These are phyloP conservation scores for Belonocnema kinseyi DNA, from an alignment of 1,140 invertebrate species.

Conservation along the genomic window DNA sequence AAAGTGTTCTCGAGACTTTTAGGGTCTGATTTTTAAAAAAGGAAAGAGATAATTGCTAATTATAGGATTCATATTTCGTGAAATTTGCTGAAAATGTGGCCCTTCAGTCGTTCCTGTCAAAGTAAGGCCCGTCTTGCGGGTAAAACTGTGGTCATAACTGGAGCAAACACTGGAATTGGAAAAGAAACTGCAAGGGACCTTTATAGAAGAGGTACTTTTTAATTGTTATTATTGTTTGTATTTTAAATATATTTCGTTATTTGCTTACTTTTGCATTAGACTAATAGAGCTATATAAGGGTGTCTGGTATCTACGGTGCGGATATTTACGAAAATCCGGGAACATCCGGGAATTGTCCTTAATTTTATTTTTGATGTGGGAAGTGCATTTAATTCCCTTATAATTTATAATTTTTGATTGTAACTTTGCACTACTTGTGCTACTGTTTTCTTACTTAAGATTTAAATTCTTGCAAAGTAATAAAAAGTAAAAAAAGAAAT, in stretches of 20 bases:
- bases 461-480: background rate
- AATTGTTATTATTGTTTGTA: slow-evolving; percentile 4
- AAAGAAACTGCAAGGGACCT: slow-evolving; percentile 89
- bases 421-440: too few relatives aligned
- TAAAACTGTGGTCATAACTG: slow-evolving; percentile 89
- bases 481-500: background rate
- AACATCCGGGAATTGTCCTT: too few relatives aligned
- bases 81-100: slow-evolving; percentile 70
- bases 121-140: slow-evolving; percentile 80
- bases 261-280: too few relatives aligned
- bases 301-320: too few relatives aligned
- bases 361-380: too few relatives aligned
- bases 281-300: too few relatives aligned
- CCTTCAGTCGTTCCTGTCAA: slow-evolving; percentile 77
- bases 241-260: too few relatives aligned
- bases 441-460: too few relatives aligned
- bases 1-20: too few relatives aligned
- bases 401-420: background rate
- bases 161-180: slow-evolving; percentile 94
- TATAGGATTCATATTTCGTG: background rate
- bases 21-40: background rate
- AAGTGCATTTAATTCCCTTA: too few relatives aligned
- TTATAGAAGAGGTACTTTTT: slow-evolving; percentile 80
- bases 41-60: slow-evolving; percentile 8
- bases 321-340: too few relatives aligned